Percentiles rank a stretch among this genome's conserved stretches.
Conservation (phyloP, 53 echinoderm and acorn worm genomes). For the Arbacia lixula region DNA sequence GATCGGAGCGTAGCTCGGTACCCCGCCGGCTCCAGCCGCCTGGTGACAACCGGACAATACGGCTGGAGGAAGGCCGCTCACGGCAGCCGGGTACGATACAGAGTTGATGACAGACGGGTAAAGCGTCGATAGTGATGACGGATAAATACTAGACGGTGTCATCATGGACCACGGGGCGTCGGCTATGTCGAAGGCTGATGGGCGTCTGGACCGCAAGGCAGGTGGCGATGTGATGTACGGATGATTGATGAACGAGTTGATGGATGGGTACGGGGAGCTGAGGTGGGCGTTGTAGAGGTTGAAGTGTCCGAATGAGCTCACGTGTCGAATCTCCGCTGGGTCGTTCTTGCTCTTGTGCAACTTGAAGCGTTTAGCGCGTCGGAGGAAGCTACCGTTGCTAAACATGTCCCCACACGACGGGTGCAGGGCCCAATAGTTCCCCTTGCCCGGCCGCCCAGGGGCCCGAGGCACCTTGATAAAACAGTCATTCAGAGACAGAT, state of each 20-base stretch:
- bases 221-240: not conserved
- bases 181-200: not conserved
- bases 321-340: conserved; percentile 85
- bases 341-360: conserved; percentile 69
- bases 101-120: conserved; percentile 25
- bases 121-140: conserved; percentile 30
- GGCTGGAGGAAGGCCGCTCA: not conserved
- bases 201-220: not conserved
- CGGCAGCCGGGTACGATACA: not conserved
- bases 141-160: not conserved
- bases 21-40: not conserved
- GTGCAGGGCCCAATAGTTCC: conserved; percentile 92
- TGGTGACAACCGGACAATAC: not conserved
- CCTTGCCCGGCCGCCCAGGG: conserved; percentile 88
- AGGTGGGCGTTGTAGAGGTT: conserved; percentile 58
- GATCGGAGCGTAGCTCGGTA: not conserved
- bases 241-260: not conserved
- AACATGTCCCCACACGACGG: conserved; percentile 92
- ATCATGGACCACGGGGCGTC: conserved; percentile 21
- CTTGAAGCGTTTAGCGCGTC: conserved; percentile 89
- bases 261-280: conserved; percentile 28
- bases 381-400: conserved; percentile 86
- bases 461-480: conserved; percentile 90
- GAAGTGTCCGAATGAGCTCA: conserved; percentile 84
- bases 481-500: conserved; percentile 84